Evolutionary conservation across 2,888 invertebrate species (phyloP), one percentile per base, ranked within the genome.

Genomic region (Harpalus rufipes): DNA sequence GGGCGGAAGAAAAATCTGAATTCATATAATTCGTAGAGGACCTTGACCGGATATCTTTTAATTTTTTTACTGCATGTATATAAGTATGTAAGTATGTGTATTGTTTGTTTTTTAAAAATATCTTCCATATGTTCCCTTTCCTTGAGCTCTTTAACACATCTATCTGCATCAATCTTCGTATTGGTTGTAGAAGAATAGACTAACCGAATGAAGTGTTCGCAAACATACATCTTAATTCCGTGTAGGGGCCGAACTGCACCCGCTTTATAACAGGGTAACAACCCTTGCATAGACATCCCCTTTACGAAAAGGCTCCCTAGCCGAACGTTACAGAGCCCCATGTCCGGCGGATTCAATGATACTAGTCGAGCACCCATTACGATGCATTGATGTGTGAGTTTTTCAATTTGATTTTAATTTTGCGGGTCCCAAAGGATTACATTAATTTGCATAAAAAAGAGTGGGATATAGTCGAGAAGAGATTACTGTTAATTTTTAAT

Each of bases 171-270:
- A 32, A 32, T 32, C 32, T 32, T 32, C 32, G 32, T 32, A 32
- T 32, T 32, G 32, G 32, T 68, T 68, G 68, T 68, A 25, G 32
- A 41, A 68, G 80, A 81, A 81, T 81, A 65, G 81, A 81, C 44
- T 81, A 81, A 81, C 65, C 81, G 81, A 81, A 81, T 81, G 81
- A 81, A 81, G 81, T 81, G 68, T 81, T 81, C 65, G 32, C 81
- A 81, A 81, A 81, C 81, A 81, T 81, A 81, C 56, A 81, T 81
- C 81, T 81, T 81, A 81, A 81, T 81, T 81, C 63, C 12, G 7
- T 41, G 14, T 63, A 61, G 61, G 65, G 21, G 18, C 58, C 14
- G 78, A 16, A 32, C 51, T 21, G 32, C 51, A 16, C 79, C 59
- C 80, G 61, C 32, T 61, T 39, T 61, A 32, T 18, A 61, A 39